A percentile compares a stretch with the other conserved stretches of the same genome.
phyloP scores from a whole-genome alignment of 1,140 invertebrate genomes.

The Acromyrmex echinatior region DNA sequence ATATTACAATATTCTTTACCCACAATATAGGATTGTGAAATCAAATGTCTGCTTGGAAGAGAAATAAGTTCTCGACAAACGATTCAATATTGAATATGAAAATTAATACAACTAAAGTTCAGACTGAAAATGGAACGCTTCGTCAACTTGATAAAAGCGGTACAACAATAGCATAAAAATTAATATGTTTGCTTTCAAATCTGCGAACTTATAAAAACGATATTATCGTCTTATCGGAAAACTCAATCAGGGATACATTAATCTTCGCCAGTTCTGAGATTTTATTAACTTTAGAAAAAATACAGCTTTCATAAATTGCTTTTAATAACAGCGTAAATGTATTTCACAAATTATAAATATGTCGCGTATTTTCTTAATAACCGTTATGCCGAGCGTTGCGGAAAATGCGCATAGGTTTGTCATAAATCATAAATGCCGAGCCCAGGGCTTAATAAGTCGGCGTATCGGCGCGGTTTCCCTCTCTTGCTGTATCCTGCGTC shows the following conservation, averaged over 20 bases:
- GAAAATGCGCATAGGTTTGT: slow-evolving; percentile 31
- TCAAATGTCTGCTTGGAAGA: background rate
- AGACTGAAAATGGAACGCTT: background rate
- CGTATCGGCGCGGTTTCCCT: slow-evolving; percentile 65
- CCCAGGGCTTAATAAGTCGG: slow-evolving; percentile 48
- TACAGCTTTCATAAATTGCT: background rate
- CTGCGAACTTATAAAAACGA: background rate
- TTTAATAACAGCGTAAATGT: slow-evolving; percentile 19
- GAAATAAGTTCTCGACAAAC: background rate
- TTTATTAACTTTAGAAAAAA: background rate
- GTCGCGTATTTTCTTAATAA: slow-evolving; percentile 34
- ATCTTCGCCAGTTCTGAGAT: background rate
- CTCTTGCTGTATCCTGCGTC: slow-evolving; percentile 33
- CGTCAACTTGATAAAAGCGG: background rate
- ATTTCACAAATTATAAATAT: background rate
- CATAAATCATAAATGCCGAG: slow-evolving; percentile 48
- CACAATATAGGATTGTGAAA: background rate
- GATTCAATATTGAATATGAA: background rate
- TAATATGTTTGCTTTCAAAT: slow-evolving; percentile 8
- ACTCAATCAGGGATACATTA: slow-evolving; percentile 17
- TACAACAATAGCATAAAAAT: background rate
- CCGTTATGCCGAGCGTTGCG: background rate
- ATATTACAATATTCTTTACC: slow-evolving; percentile 1
- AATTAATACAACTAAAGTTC: background rate
- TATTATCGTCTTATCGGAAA: background rate